Percentiles rank a stretch among this genome's conserved stretches.
Conservation (phyloP, 2,888 invertebrate species). For the Nephrotoma appendiculata region DNA sequence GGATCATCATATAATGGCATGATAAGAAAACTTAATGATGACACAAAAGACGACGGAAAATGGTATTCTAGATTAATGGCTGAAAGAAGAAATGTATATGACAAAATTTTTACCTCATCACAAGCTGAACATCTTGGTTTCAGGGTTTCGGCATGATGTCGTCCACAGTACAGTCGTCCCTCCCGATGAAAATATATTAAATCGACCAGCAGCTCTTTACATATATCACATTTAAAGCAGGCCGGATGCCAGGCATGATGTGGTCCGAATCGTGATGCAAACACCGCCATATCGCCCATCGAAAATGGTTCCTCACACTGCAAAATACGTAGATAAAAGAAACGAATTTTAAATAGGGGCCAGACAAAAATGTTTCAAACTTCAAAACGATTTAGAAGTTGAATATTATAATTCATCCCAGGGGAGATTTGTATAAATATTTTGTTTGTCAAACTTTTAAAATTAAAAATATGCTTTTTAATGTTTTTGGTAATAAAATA, state of each 20-base stretch:
- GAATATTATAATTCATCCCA: not conserved
- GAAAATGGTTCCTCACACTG: conserved; percentile 78
- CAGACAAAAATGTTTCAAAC: not conserved
- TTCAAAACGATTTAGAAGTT: not conserved
- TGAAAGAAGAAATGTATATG: not conserved
- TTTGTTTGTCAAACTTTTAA: not conserved
- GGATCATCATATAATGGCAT: not conserved
- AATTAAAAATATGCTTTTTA: not conserved
- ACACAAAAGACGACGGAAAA: not conserved
- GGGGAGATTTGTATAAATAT: not conserved
- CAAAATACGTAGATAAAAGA: conserved; percentile 17
- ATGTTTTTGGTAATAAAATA: not conserved
- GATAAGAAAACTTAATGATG: not conserved
- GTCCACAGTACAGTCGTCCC: conserved; percentile 81
- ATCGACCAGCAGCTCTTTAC: conserved; percentile 89
- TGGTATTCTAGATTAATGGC: not conserved
- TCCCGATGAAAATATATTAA: conserved; percentile 92
- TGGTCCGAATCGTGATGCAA: conserved; percentile 73
- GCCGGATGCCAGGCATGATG: conserved; percentile 87
- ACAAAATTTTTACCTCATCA: conserved; percentile 62
- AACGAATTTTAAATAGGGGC: not conserved
- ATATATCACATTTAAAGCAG: conserved; percentile 85
- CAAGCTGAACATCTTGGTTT: conserved; percentile 95
- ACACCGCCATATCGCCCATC: conserved; percentile 82
- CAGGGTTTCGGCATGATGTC: conserved; percentile 93